Evolutionary conservation across 2,888 invertebrate genomes (phyloP).

Genomic region (Phania funesta): DNA sequence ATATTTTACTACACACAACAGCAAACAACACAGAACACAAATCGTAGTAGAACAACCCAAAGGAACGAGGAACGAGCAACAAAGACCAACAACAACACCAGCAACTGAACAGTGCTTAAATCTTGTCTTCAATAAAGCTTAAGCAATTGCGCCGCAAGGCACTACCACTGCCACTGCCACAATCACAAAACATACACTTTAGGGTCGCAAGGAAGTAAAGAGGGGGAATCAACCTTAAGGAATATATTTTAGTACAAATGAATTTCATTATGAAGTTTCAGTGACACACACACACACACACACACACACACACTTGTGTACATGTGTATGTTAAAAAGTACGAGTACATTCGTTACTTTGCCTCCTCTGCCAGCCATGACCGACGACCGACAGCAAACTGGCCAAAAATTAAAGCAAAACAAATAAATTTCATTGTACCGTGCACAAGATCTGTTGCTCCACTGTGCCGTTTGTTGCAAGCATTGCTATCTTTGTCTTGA

Average conservation of each 20-base stretch:
- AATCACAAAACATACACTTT: constrained; percentile 16
- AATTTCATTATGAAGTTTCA: constrained; percentile 31
- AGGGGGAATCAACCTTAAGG: neutral
- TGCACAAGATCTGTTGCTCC: neutral
- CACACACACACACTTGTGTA: neutral
- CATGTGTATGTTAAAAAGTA: too few species aligned
- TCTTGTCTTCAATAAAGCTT: constrained; percentile 71
- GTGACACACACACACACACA: neutral
- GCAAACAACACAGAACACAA: constrained; percentile 51
- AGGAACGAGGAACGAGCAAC: constrained; percentile 26
- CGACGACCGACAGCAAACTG: neutral
- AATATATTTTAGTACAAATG: constrained; percentile 34
- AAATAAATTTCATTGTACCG: constrained; percentile 46
- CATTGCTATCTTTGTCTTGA: constrained; percentile 15
- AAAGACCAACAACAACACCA: constrained; percentile 29
- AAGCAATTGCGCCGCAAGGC: constrained; percentile 68
- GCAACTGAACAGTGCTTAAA: constrained; percentile 65
- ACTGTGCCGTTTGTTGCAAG: constrained; percentile 16
- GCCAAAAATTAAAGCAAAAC: constrained; percentile 21
- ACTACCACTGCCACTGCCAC: constrained; percentile 30
- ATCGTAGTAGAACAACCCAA: constrained; percentile 36
- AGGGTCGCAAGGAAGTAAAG: neutral
- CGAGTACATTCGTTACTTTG: constrained; percentile 3
- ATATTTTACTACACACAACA: constrained; percentile 68
- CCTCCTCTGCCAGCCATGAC: neutral